Base-by-base conservation (phyloP, 30 jellyfish, hydroid and myxozoan genomes). In the Mastigias papua region DNA sequence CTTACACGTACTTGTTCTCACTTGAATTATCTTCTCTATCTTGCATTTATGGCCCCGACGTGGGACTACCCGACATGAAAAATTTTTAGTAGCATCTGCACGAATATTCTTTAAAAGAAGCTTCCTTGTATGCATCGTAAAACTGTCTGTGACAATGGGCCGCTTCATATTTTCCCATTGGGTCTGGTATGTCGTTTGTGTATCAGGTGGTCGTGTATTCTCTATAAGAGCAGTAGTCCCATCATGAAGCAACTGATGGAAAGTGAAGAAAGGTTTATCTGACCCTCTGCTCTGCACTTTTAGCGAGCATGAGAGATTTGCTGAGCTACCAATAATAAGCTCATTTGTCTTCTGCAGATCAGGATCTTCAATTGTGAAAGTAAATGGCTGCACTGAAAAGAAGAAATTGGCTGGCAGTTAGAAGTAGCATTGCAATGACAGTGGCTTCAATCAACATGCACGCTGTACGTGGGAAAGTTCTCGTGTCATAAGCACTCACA, bases 271-370 rank as follows among this genome's bases (percentile, higher is more conserved):
- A n/a, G n/a, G n/a, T n/a, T n/a, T n/a, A n/a, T n/a, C n/a, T n/a
- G n/a, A n/a, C n/a, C n/a, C n/a, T n/a, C n/a, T n/a, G n/a, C n/a
- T n/a, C n/a, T n/a, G n/a, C n/a, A n/a, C n/a, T n/a, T n/a, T n/a
- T n/a, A n/a, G n/a, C 25, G 69, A 25, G 83, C 83, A 72, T 17
- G 68, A 34, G 69, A 72, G 68, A 21, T 34, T 72, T 48, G 83
- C 83, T 0, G 33, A 19, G 31, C 46, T 72, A 7, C 83, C 83
- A 33, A 72, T 33, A 15, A 72, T 37, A 27, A 72, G 83, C 17
- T 72, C 69, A 16, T 19, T 37, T 3, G 64, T 8, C 23, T 72
- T 35, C n/a, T 29, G 42, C 34, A 72, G 70, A 37, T 2, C 10
- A 4, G 22, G 20, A 1, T 72, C 83, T 72, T 72, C 83, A 6